phyloP scores from a whole-genome alignment of 2,797 vertebrate species.

The Austrolebias charrua region DNA sequence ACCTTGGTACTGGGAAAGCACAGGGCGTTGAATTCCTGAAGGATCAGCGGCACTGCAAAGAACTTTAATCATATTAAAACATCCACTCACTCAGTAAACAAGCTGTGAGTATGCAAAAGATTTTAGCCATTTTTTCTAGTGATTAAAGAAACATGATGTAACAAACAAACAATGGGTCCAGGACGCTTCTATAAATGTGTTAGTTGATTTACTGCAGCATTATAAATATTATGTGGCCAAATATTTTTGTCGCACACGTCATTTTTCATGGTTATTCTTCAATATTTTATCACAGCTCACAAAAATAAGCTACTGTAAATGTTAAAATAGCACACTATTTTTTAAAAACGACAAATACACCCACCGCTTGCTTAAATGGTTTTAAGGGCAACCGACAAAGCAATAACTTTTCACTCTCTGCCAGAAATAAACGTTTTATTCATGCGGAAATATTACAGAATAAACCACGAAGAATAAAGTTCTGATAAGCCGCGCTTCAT shows the following conservation, averaged over 20 bases:
- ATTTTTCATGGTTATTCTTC: conserved; percentile 33
- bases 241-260: background rate
- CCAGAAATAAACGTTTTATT: conserved; percentile 34
- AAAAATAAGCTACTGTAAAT: conserved; percentile 29
- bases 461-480: conserved; percentile 33
- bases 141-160: conserved; percentile 10
- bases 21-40: conserved; percentile 63
- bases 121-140: conserved; percentile 53
- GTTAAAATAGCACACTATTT: conserved; percentile 34
- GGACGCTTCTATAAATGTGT: conserved; percentile 22
- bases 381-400: conserved; percentile 46
- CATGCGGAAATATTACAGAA: conserved; percentile 20
- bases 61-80: conserved; percentile 28
- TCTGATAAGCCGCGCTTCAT: conserved; percentile 55
- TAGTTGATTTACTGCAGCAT: conserved; percentile 15
- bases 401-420: conserved; percentile 54
- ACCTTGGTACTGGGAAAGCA: conserved; percentile 65
- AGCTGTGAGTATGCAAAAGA: conserved; percentile 66
- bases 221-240: conserved; percentile 35
- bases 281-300: conserved; percentile 38
- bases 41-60: conserved; percentile 62
- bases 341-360: conserved; percentile 16
- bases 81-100: conserved; percentile 36
- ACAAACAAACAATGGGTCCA: conserved; percentile 12
- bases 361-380: conserved; percentile 52